These are phyloP conservation scores for Helostoma temminkii DNA, from an alignment of 2,797 vertebrate genomes.

Conservation along the genomic window DNA sequence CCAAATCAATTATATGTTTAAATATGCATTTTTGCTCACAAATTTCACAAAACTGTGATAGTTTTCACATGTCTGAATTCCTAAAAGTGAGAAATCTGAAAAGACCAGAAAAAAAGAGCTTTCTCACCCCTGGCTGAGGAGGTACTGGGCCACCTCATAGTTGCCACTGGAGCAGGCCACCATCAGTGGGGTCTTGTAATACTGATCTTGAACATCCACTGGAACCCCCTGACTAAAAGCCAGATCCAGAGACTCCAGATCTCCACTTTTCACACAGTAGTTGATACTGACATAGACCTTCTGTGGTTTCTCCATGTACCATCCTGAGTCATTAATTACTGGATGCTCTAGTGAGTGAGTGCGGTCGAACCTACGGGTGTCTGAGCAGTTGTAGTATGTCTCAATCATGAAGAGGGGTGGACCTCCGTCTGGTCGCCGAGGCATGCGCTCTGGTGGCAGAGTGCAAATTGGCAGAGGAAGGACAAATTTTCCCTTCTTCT, in stretches of 20 bases:
- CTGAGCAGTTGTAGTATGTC: conserved; percentile 77
- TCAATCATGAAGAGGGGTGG: conserved; percentile 90
- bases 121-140: conserved; percentile 88
- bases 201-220: conserved; percentile 89
- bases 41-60: background rate
- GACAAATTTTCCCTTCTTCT: conserved; percentile 75
- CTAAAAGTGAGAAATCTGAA: background rate
- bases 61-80: background rate
- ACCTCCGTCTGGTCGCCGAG: conserved; percentile 81
- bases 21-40: background rate
- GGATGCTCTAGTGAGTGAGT: conserved; percentile 87
- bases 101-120: background rate
- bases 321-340: conserved; percentile 89
- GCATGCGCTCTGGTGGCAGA: conserved; percentile 71
- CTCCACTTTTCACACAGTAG: conserved; percentile 86
- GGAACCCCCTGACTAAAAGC: conserved; percentile 88
- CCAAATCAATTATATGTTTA: too few relatives aligned
- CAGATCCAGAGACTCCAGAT: conserved; percentile 89
- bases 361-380: conserved; percentile 76
- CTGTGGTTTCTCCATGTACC: conserved; percentile 88
- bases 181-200: conserved; percentile 95
- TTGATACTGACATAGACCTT: conserved; percentile 86
- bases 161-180: conserved; percentile 89
- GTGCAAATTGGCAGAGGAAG: conserved; percentile 89
- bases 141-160: conserved; percentile 86